phyloP scores from a whole-genome alignment of 2,888 invertebrate genomes.

The Epirrita christyi region DNA sequence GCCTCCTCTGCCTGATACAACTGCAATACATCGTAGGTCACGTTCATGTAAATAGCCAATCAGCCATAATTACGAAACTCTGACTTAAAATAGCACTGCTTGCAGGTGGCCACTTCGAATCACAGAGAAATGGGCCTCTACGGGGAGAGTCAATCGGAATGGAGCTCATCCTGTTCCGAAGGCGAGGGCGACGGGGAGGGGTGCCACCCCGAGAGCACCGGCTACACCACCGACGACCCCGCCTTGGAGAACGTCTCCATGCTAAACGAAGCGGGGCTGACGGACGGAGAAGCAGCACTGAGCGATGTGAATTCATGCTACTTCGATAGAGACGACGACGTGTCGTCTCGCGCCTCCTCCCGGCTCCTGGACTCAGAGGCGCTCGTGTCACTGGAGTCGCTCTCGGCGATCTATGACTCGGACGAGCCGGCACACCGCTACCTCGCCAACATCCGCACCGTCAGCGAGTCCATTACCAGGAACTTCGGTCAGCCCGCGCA shows the following conservation, averaged over 20 bases:
- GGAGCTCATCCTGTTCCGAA: conserved; percentile 88
- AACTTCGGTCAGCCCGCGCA: conserved; percentile 89
- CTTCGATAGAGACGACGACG: conserved; percentile 89
- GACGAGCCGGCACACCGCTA: conserved; percentile 87
- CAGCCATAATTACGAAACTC: neutral
- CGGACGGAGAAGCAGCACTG: conserved; percentile 94
- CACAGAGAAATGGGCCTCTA: conserved; percentile 75
- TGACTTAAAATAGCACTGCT: neutral
- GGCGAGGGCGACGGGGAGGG: conserved; percentile 78
- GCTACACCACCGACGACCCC: conserved; percentile 95
- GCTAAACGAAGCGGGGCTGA: conserved; percentile 93
- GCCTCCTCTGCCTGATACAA: too few species aligned
- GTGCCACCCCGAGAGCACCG: conserved; percentile 88
- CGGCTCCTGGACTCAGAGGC: conserved; percentile 92
- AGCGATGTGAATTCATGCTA: conserved; percentile 94
- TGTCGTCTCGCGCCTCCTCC: conserved; percentile 93
- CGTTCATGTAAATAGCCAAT: too few species aligned
- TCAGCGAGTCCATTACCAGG: conserved; percentile 90
- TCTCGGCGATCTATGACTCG: conserved; percentile 93
- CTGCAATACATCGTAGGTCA: too few species aligned
- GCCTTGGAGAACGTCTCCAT: conserved; percentile 94
- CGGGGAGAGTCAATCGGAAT: conserved; percentile 92
- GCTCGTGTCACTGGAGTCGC: conserved; percentile 90
- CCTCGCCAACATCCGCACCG: conserved; percentile 89
- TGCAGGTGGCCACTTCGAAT: conserved; percentile 67